Base-by-base conservation (phyloP, 2,797 vertebrate genomes). In the Mionectes olivaceus region DNA sequence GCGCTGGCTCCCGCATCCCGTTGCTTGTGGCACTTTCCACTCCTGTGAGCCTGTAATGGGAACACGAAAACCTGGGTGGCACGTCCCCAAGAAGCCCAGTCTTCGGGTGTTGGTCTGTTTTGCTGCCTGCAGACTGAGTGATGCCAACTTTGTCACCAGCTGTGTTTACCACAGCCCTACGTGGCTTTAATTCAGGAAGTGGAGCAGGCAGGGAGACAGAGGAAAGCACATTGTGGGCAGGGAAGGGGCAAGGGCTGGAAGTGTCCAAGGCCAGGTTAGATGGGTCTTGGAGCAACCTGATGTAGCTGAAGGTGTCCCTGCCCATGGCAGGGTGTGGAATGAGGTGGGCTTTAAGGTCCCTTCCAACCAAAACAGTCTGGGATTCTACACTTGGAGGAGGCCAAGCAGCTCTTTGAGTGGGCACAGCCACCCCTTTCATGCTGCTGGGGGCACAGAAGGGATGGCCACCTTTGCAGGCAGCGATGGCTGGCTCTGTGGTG, bases 31-130 rank as follows among this genome's bases (percentile, higher is more conserved):
- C n/a, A 0, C 30, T 71, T 46, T 41, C 18, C 0, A 3, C 59
- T 71, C 61, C 27, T 4, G 0, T 0, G 1, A 82, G 65, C n/a
- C 52, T 9, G 37, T 19, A 46, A 39, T 2, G 3, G 61, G 61
- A 63, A 74, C 3, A 0, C 1, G 9, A 35, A 15, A 70, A 4
- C 3, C 2, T 0, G 4, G 53, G 18, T 28, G 68, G 28, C 5
- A 9, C 21, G 24, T 61, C 68, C 76, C 68, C 0, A 3, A 0
- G 19, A 7, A 83, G 13, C 69, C 39, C 46, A 5, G 7, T 1
- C 52, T 52, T 69, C 19, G n/a, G 46, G 0, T 30, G 88, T 86
- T 33, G 39, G 5, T 37, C 25, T 69, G 7, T 55, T 82, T 9
- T 47, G 33, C 14, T 69, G 71, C 79, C 37, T 73, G 37, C 21